Evolutionary conservation across 2,888 invertebrate species (phyloP), one percentile per base, ranked within the genome.

Genomic region (Scrobipalpa costella): DNA sequence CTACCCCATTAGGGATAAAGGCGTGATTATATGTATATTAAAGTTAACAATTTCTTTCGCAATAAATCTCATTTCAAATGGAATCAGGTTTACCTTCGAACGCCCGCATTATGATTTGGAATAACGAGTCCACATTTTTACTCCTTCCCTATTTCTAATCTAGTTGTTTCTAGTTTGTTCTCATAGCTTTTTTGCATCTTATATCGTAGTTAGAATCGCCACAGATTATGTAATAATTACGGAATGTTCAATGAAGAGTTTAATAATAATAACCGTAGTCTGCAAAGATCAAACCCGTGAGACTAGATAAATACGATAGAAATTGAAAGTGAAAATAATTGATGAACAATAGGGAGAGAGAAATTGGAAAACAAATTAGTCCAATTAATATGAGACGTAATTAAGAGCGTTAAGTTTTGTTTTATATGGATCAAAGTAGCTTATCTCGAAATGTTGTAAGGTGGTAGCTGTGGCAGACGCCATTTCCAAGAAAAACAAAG

Each of bases 271-370:
- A 44, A 44, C n/a, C 15, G 44, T 15, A 7, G n/a, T 44, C 5
- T 44, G 40, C 40, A 3, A 13, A 40, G 40, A 13, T 40, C 40
- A 40, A 13, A 40, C 40, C 13, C 40, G 44, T 44, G 44, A 44
- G 44, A 44, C 36, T 36, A n/a, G 44, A 44, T 44, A 3, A 6
- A 44, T 11, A 11, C 2, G 13, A 7, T 1, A 40, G 13, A 13
- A n/a, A 40, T 40, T 40, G 40, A 40, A 40, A 40, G 40, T 40
- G 40, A 40, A 40, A 40, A 40, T 40, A 40, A 40, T 40, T 40
- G 3, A 40, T 13, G 3, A 40, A 40, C 40, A 40, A 40, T 40
- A 40, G 27, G 27, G 2, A 13, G 13, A 40, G 11, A 13, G 11
- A 13, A 40, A 38, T 38, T 3, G 40, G 40, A 13, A 40, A 13